Evolutionary conservation across 2,113 vertebrate genomes (phyloP).

Genomic region (Reinhardtius hippoglossoides): DNA sequence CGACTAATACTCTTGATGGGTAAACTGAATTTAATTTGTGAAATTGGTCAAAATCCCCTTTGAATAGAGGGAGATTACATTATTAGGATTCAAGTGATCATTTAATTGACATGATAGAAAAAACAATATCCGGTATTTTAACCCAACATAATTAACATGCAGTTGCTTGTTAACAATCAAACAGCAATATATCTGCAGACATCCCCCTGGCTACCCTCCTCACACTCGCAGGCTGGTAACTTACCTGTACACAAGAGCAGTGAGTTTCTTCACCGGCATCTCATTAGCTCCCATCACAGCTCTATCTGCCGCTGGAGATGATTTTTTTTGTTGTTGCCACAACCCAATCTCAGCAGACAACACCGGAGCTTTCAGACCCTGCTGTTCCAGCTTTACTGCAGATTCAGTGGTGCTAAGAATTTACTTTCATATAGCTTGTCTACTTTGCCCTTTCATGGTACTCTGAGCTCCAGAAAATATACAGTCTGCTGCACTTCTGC

Average conservation of each 20-base stretch:
- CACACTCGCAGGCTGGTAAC: neutral
- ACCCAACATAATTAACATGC: neutral
- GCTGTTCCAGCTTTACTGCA: conserved; percentile 34
- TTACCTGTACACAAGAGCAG: neutral
- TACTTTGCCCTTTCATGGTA: conserved; percentile 39
- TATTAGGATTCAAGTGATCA: neutral
- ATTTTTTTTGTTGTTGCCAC: neutral
- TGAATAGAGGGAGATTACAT: neutral
- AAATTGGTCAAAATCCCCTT: neutral
- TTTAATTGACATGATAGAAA: neutral
- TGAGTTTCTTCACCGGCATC: conserved; percentile 11
- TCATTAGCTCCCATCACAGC: conserved; percentile 16
- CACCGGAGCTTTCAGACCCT: conserved; percentile 9
- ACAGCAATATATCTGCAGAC: neutral
- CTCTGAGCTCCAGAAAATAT: conserved; percentile 38
- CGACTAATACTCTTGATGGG: too few relatives aligned
- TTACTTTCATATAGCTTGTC: conserved; percentile 29
- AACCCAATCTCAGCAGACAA: conserved; percentile 1
- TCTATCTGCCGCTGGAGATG: conserved; percentile 17
- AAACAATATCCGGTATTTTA: too few relatives aligned
- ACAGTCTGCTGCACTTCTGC: conserved; percentile 33
- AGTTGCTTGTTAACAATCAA: neutral
- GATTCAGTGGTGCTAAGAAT: conserved; percentile 15
- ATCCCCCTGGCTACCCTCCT: neutral
- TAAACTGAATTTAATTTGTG: too few relatives aligned